Percentiles rank a stretch among this genome's conserved stretches.
Evolutionary conservation across 2,888 invertebrate species (phyloP).

Genomic region (Apotomis turbidana): DNA sequence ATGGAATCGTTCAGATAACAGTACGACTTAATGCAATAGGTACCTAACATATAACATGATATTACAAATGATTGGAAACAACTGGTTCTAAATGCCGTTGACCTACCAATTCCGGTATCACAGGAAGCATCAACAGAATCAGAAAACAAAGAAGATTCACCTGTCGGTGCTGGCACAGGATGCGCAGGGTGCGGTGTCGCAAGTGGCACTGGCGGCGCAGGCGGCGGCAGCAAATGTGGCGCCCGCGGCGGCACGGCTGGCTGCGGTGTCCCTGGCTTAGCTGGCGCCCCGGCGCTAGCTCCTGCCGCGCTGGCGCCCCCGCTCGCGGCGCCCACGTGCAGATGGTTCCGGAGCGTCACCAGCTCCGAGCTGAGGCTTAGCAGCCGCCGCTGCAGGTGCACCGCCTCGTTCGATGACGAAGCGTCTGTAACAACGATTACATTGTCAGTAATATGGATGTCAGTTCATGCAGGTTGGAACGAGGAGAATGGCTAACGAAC

Average conservation of each 20-base stretch:
- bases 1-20: too few relatives aligned
- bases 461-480: too few relatives aligned
- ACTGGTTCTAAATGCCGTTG: too few relatives aligned
- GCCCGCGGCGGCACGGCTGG: conserved; percentile 60
- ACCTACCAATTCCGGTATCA: too few relatives aligned
- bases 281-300: conserved; percentile 45
- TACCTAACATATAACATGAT: too few relatives aligned
- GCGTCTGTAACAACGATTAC: conserved; percentile 88
- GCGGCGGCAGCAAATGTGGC: conserved; percentile 54
- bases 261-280: conserved; percentile 49
- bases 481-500: too few relatives aligned
- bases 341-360: conserved; percentile 94
- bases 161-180: conserved; percentile 53
- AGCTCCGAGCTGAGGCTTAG: conserved; percentile 95
- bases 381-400: conserved; percentile 95
- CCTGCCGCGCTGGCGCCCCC: conserved; percentile 36
- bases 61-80: too few relatives aligned
- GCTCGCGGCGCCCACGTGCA: conserved; percentile 87
- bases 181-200: conserved; percentile 57
- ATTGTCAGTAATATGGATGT: not conserved
- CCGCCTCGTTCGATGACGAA: conserved; percentile 96
- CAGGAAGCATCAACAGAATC: not conserved
- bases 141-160: conserved; percentile 45
- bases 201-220: conserved; percentile 64
- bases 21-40: too few relatives aligned